Evolutionary conservation across 2,888 invertebrate genomes (phyloP).

Genomic region (Endomychus coccineus): DNA sequence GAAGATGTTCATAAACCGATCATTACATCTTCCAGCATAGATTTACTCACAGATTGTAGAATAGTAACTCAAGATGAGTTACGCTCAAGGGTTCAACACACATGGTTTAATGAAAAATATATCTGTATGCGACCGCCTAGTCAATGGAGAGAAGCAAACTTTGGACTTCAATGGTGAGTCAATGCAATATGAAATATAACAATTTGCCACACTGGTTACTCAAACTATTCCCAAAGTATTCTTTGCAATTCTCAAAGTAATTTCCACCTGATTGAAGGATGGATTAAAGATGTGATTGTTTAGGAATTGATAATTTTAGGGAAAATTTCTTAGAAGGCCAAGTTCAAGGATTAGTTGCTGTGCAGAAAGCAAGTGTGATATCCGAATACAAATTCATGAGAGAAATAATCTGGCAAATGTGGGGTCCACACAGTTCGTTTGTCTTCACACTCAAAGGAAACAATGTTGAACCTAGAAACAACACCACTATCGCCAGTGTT

Average conservation of each 20-base stretch:
- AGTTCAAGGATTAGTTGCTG: slow-evolving; percentile 28
- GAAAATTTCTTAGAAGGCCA: slow-evolving; percentile 31
- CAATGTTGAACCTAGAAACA: slow-evolving; percentile 28
- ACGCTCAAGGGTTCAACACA: slow-evolving; percentile 31
- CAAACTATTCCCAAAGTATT: no score
- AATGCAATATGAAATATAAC: no score
- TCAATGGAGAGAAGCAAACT: slow-evolving; percentile 32
- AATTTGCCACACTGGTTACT: no score
- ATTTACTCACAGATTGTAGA: slow-evolving; percentile 25
- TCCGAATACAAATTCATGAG: slow-evolving; percentile 40
- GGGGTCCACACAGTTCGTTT: slow-evolving; percentile 31
- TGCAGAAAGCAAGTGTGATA: slow-evolving; percentile 30
- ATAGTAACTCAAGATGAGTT: slow-evolving; percentile 27
- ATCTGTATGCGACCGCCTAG: slow-evolving; percentile 31
- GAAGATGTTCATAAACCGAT: no score
- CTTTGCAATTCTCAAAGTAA: no score
- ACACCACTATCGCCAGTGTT: slow-evolving; percentile 38
- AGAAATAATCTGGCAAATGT: slow-evolving; percentile 40
- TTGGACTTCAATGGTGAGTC: slow-evolving; percentile 36
- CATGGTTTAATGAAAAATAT: slow-evolving; percentile 33
- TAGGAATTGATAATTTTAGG: slow-evolving; percentile 33
- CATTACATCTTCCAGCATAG: slow-evolving; percentile 20
- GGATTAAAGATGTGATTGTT: slow-evolving; percentile 1
- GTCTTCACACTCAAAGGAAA: slow-evolving; percentile 32
- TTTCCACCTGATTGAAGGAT: no score